Percentiles rank a stretch among this genome's conserved stretches.
These are phyloP conservation scores for Gari tellinella DNA, from an alignment of 2,888 invertebrate genomes.

Conservation along the genomic window DNA sequence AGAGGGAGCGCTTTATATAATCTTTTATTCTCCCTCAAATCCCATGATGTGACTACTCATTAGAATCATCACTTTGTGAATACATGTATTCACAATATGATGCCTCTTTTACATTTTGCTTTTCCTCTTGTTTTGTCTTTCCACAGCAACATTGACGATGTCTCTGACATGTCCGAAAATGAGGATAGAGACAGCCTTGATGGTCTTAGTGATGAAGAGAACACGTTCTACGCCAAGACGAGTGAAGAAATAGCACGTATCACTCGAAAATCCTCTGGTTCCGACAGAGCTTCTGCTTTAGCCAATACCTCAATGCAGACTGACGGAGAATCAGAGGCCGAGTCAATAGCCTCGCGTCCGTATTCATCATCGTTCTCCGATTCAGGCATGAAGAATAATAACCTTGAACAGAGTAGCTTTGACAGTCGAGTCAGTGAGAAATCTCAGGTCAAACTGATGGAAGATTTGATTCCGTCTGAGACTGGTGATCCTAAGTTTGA, in stretches of 20 bases:
- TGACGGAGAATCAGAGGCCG: constrained; percentile 61
- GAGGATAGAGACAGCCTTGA: constrained; percentile 59
- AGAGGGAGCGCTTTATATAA: too few relatives aligned
- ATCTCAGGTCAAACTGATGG: constrained; percentile 64
- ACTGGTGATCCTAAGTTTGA: constrained; percentile 80
- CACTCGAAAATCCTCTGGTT: constrained; percentile 53
- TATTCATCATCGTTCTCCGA: constrained; percentile 57
- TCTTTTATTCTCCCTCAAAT: too few relatives aligned
- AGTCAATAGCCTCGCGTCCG: constrained; percentile 47
- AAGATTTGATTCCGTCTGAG: constrained; percentile 73
- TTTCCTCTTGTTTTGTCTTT: constrained; percentile 14
- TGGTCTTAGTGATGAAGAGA: constrained; percentile 72
- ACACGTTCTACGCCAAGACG: constrained; percentile 75
- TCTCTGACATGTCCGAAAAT: constrained; percentile 80
- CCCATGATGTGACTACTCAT: too few relatives aligned
- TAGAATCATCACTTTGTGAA: neutral
- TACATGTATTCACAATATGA: neutral
- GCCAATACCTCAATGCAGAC: constrained; percentile 59
- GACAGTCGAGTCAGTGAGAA: constrained; percentile 55
- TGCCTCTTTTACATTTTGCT: neutral
- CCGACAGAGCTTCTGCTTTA: constrained; percentile 17
- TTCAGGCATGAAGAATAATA: constrained; percentile 41
- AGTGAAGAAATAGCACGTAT: constrained; percentile 75
- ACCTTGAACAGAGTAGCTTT: constrained; percentile 49
- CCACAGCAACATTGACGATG: constrained; percentile 79